Conservation (phyloP, 2,797 vertebrate species). For the Myotis planiceps region DNA sequence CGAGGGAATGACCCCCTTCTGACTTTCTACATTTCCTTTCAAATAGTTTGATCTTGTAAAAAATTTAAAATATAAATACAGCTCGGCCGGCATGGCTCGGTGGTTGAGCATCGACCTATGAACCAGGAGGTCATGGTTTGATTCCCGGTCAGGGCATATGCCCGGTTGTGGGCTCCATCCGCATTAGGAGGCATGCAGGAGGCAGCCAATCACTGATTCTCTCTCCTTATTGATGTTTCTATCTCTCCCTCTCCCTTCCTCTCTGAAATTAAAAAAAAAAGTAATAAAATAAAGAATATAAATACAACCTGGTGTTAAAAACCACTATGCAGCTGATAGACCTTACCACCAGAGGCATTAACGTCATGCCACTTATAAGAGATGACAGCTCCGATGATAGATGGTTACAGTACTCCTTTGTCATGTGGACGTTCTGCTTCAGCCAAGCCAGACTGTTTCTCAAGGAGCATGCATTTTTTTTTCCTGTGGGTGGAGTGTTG, state of each 20-base stretch:
- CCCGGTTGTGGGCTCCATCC: too few species aligned
- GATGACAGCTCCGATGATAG: background rate
- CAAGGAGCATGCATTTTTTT: conserved; percentile 44
- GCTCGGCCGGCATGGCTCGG: background rate
- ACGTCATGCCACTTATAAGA: background rate
- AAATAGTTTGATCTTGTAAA: background rate
- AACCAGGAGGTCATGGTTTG: too few species aligned
- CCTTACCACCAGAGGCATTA: background rate
- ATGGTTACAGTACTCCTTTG: conserved; percentile 21
- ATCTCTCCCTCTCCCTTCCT: too few species aligned
- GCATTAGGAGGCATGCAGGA: too few species aligned
- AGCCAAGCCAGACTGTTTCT: conserved; percentile 58
- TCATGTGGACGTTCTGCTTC: conserved; percentile 40
- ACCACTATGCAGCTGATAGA: background rate
- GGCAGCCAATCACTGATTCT: too few species aligned
- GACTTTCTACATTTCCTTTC: conserved; percentile 8
- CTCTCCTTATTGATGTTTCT: too few species aligned
- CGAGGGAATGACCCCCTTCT: background rate
- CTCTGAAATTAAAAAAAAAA: too few species aligned
- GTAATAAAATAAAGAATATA: background rate
- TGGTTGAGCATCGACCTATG: too few species aligned
- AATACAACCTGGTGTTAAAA: background rate
- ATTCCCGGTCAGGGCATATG: too few species aligned
- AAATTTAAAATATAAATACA: conserved; percentile 18
- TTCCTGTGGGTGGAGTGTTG: conserved; percentile 51